Base-by-base conservation (phyloP, 2,113 vertebrate species). In the Sorex fumeus region DNA sequence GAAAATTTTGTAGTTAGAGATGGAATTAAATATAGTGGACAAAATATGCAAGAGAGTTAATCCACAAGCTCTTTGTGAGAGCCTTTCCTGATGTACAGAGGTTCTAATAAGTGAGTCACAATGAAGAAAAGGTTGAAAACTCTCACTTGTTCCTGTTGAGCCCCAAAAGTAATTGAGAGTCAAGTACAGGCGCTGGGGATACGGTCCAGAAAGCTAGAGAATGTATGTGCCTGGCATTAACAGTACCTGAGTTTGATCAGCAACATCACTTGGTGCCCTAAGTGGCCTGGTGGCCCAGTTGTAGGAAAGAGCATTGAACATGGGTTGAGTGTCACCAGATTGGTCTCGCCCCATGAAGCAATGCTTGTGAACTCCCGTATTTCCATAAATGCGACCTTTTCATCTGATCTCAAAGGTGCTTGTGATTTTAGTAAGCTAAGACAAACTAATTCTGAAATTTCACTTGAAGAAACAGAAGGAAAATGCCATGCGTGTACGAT, bases 1-100 rank as follows among this genome's bases (percentile, higher is more conserved):
- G 77, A 87, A 90, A 62, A 77, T 32, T 34, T 62, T 74, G 75
- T 12, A 84, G 64, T 84, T 81, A 27, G 5, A 72, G 57, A 25
- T 50, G 25, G 21, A 79, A 64, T 50, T 25, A 27, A 30, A 84
- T 57, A 19, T 84, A 76, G 47, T 57, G 62, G 82, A 45, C 32
- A 82, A 90, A 89, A 84, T 74, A 23, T 93, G n/a, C 3, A 69
- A 32, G 18, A 30, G 60, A 15, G 34, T 30, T 45, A 75, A 53
- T 57, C 21, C 21, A 21, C 34, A 3, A 67, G 28, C 40, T 74
- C 19, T 64, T 25, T 75, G 36, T 78, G 64, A 86, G 21, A 84
- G 40, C 32, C 69, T 75, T 86, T 25, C 71, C n/a, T 80, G 36
- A 75, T 76, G 8, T 2, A 76, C 4, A 1, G 45, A 19, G 11